phyloP scores from a whole-genome alignment of 1,140 invertebrate genomes.

The Bacillus rossius region DNA sequence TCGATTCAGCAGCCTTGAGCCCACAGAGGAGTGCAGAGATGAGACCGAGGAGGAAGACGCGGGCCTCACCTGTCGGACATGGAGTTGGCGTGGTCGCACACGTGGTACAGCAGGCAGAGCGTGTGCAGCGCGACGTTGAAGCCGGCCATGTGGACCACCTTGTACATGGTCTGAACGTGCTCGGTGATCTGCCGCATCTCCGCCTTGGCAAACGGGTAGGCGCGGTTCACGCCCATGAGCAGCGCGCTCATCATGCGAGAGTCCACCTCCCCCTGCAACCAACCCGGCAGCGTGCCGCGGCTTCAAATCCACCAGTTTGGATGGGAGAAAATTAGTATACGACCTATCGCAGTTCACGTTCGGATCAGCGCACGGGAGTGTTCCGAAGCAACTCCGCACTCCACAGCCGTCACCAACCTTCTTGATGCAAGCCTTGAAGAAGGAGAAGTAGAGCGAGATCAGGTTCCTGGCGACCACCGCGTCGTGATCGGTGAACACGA shows the following conservation, averaged over 20 bases:
- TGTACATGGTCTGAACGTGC: slow-evolving; percentile 82
- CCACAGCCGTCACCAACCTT: too few species aligned
- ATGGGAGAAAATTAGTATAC: too few species aligned
- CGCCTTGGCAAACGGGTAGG: slow-evolving; percentile 70
- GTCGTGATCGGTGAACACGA: slow-evolving; percentile 65
- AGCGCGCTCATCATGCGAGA: slow-evolving; percentile 89
- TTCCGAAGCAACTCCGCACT: too few species aligned
- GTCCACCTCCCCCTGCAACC: slow-evolving; percentile 76
- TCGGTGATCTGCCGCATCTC: slow-evolving; percentile 51
- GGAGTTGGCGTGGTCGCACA: slow-evolving; percentile 54
- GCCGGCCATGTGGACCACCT: slow-evolving; percentile 77
- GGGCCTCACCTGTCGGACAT: slow-evolving; percentile 55
- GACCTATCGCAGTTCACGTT: too few species aligned
- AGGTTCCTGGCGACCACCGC: slow-evolving; percentile 71
- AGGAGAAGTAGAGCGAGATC: slow-evolving; percentile 89
- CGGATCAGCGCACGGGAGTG: too few species aligned
- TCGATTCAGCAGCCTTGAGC: too few species aligned
- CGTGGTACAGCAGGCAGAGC: slow-evolving; percentile 78
- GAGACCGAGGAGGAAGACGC: too few species aligned
- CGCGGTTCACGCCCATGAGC: slow-evolving; percentile 80
- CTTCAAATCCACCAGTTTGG: too few species aligned
- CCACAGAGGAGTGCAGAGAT: too few species aligned
- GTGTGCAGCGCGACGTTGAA: slow-evolving; percentile 85
- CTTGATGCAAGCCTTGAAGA: slow-evolving; percentile 90
- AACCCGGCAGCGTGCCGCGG: too few species aligned